Evolutionary conservation across 2,888 invertebrate species (phyloP).

Genomic region (Caprella mutica): DNA sequence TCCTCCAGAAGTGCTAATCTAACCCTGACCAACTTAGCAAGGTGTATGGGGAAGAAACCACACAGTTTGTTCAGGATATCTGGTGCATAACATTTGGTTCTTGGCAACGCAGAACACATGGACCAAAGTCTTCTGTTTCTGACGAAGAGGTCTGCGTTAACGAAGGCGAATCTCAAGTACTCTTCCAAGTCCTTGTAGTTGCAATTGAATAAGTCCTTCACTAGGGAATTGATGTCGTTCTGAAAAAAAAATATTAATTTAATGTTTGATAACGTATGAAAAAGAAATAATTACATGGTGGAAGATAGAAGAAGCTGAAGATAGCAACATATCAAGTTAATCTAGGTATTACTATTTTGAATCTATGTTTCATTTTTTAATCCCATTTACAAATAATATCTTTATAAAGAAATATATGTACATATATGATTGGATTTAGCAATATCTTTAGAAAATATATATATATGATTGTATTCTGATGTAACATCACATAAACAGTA

Average conservation of each 20-base stretch:
- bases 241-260: neutral
- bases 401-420: neutral
- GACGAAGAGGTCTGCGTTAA: constrained; percentile 29
- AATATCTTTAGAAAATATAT: constrained; percentile 6
- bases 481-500: neutral
- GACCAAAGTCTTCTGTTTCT: constrained; percentile 29
- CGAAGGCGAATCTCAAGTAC: constrained; percentile 29
- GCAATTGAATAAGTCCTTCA: constrained; percentile 19
- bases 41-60: constrained; percentile 35
- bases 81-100: constrained; percentile 62
- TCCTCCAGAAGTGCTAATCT: constrained; percentile 34
- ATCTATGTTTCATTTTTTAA: neutral
- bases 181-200: constrained; percentile 21
- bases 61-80: constrained; percentile 39
- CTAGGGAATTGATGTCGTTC: constrained; percentile 11
- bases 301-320: too few species aligned
- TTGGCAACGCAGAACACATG: constrained; percentile 67
- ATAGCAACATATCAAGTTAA: too few species aligned
- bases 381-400: neutral
- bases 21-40: constrained; percentile 36
- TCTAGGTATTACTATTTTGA: neutral
- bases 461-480: neutral
- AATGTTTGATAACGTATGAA: too few species aligned
- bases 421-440: constrained; percentile 13
- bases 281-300: too few species aligned